Evolutionary conservation across 2,888 invertebrate species (phyloP).

Genomic region (Phaonia tiefii): DNA sequence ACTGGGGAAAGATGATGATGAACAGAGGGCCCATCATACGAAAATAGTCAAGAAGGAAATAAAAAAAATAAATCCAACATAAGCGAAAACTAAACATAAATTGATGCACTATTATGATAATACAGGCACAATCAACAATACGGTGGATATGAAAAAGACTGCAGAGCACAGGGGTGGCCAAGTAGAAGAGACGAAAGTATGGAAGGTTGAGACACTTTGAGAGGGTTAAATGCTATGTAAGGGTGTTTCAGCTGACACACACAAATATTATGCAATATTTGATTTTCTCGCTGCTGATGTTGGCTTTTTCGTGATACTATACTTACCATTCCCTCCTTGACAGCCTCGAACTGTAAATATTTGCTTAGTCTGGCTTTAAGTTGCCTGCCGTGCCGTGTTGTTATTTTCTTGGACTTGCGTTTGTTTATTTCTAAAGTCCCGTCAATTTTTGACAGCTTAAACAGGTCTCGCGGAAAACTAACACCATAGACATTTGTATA

Average conservation of each 20-base stretch:
- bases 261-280: too few relatives aligned
- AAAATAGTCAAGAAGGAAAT: too few relatives aligned
- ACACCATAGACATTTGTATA: too few relatives aligned
- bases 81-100: not conserved
- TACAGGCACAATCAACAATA: not conserved
- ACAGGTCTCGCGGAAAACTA: not conserved
- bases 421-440: too few relatives aligned
- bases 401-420: not conserved
- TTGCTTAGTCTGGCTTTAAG: constrained; percentile 32
- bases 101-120: not conserved
- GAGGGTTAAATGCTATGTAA: too few relatives aligned
- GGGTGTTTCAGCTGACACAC: too few relatives aligned
- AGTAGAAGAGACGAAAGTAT: too few relatives aligned
- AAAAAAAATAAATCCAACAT: not conserved
- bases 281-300: constrained; percentile 1
- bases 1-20: too few relatives aligned
- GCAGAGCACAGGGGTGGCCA: not conserved
- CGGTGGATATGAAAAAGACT: not conserved
- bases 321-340: not conserved
- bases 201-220: too few relatives aligned
- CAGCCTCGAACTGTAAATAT: constrained; percentile 45
- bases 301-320: not conserved
- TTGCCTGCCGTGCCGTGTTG: constrained; percentile 21
- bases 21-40: too few relatives aligned
- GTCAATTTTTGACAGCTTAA: not conserved